phyloP scores from a whole-genome alignment of 2,797 vertebrate genomes.

The Pangasius larnaudii region DNA sequence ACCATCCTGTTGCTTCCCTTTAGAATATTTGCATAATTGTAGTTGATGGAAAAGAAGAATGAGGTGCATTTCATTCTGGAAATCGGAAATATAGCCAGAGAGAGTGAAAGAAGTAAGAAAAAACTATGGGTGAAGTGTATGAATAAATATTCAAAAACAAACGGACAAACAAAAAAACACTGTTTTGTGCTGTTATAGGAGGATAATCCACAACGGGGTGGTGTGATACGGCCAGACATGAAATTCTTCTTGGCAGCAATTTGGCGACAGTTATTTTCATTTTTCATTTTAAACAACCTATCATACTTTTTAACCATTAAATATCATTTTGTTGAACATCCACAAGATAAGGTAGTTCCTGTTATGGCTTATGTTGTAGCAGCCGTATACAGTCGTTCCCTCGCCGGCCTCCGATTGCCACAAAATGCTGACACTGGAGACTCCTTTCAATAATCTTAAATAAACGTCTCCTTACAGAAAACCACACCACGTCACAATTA shows the following conservation, averaged over 20 bases:
- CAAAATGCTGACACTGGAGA: background rate
- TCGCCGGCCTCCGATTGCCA: background rate
- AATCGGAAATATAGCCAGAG: background rate
- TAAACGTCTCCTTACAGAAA: background rate
- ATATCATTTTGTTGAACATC: background rate
- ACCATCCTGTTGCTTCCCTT: background rate
- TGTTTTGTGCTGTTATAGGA: background rate
- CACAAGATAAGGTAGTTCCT: background rate
- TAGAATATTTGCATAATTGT: background rate
- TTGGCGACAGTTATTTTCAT: background rate
- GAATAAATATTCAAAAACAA: background rate
- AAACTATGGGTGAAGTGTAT: background rate
- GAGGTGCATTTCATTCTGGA: background rate
- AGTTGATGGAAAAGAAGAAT: background rate
- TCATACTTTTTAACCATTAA: background rate
- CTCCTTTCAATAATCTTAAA: background rate
- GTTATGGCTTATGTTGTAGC: background rate
- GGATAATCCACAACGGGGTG: background rate
- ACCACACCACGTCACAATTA: background rate
- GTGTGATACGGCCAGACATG: background rate
- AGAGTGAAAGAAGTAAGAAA: background rate
- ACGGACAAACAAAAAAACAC: background rate
- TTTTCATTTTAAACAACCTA: background rate
- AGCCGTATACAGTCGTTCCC: background rate
- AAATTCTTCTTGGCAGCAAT: background rate